phyloP scores from a whole-genome alignment of 2,888 invertebrate genomes.

The Cataglyphis albicans region DNA sequence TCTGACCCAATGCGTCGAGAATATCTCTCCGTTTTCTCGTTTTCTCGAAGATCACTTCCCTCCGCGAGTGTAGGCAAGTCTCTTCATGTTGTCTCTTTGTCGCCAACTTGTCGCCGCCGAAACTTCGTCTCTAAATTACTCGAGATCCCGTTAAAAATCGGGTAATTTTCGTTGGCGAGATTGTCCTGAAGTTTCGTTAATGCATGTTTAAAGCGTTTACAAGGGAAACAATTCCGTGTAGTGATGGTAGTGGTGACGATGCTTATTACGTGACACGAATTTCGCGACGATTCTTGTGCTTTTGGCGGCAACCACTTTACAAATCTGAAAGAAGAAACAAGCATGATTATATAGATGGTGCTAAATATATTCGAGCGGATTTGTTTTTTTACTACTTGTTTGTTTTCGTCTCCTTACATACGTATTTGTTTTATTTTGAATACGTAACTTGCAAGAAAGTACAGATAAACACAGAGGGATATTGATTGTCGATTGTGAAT shows the following conservation, averaged over 20 bases:
- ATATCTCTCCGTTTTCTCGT: constrained; percentile 44
- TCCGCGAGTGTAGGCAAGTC: constrained; percentile 20
- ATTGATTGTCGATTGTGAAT: constrained; percentile 4
- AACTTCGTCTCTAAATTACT: not conserved
- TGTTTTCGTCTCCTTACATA: not conserved
- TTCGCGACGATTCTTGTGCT: constrained; percentile 36
- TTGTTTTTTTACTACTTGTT: not conserved
- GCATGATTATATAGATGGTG: constrained; percentile 12
- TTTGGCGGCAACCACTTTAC: constrained; percentile 50
- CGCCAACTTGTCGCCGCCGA: not conserved
- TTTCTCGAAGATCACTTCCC: constrained; percentile 56
- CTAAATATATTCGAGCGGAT: not conserved
- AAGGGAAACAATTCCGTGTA: not conserved
- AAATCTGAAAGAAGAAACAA: constrained; percentile 8
- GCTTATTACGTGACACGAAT: constrained; percentile 15
- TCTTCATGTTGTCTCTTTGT: constrained; percentile 54
- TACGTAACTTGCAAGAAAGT: not conserved
- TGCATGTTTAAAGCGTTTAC: constrained; percentile 7
- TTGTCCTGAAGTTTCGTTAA: not conserved
- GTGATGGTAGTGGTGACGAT: not conserved
- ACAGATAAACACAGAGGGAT: not conserved
- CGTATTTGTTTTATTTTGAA: constrained; percentile 16
- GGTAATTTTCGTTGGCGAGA: not conserved
- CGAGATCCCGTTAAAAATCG: not conserved
- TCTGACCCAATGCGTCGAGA: constrained; percentile 69